Conservation (phyloP, 2,113 vertebrate species). For the Butastur rufipennis region DNA sequence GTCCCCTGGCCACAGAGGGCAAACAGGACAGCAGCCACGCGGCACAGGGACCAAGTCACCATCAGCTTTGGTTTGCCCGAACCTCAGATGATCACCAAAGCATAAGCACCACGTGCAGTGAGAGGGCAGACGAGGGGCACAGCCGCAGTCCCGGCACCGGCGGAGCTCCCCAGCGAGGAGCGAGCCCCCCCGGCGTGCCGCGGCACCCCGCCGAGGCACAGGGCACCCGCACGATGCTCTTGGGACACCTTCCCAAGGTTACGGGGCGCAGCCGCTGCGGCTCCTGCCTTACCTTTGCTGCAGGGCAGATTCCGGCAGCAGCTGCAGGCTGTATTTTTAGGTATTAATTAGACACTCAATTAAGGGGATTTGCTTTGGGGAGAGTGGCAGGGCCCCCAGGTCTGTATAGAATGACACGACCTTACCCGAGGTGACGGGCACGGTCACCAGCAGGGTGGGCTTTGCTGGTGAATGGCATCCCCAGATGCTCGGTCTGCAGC, state of each 20-base stretch:
- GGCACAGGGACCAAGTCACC: background rate
- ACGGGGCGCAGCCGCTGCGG: fast-evolving
- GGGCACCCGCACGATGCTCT: background rate
- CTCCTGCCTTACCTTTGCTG: slow-evolving; percentile 28
- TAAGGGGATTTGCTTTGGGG: slow-evolving; percentile 43
- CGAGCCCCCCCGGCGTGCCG: background rate
- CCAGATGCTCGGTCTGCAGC: background rate
- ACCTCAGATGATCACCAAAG: background rate
- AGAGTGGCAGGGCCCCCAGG: slow-evolving; percentile 23
- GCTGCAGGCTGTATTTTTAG: slow-evolving; percentile 64
- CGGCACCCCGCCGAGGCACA: background rate
- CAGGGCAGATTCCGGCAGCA: slow-evolving; percentile 51
- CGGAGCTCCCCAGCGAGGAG: background rate
- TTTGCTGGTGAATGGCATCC: background rate
- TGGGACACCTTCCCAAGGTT: slow-evolving; percentile 24
- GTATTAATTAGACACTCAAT: slow-evolving; percentile 52
- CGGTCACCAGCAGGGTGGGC: background rate
- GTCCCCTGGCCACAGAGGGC: background rate
- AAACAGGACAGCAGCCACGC: background rate
- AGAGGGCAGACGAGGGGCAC: background rate
- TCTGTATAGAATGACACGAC: slow-evolving; percentile 48
- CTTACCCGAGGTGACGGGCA: background rate
- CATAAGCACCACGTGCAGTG: fast-evolving
- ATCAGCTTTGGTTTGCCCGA: background rate
- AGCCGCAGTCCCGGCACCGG: fast-evolving